phyloP scores from a whole-genome alignment of 2,797 vertebrate genomes.

The Microcaecilia unicolor region DNA sequence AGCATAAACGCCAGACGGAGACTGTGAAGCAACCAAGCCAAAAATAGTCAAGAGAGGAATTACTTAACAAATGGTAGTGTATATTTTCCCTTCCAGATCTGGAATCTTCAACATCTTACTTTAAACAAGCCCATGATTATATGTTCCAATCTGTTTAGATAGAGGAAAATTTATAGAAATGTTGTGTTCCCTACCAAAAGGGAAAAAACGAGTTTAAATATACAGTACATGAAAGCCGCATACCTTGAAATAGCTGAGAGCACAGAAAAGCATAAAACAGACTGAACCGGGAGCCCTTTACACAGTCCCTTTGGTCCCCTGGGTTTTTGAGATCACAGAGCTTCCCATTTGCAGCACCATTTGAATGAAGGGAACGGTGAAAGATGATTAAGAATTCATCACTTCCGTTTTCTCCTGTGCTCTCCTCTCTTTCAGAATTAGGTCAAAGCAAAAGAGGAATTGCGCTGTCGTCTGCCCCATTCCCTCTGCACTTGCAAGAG shows the following conservation, averaged over 20 bases:
- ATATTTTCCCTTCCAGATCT: constrained; percentile 16
- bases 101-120: constrained; percentile 27
- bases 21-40: constrained; percentile 31
- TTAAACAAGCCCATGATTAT: constrained; percentile 28
- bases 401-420: constrained; percentile 1
- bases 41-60: constrained; percentile 33
- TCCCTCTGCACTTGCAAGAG: constrained; percentile 32
- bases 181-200: constrained; percentile 32
- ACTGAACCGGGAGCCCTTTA: too few relatives aligned
- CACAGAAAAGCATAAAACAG: constrained; percentile 2
- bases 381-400: constrained; percentile 33
- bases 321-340: constrained; percentile 6
- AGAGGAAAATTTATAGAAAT: constrained; percentile 31
- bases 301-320: too few relatives aligned
- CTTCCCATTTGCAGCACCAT: constrained; percentile 14
- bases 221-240: constrained; percentile 32
- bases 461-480: constrained; percentile 35
- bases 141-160: constrained; percentile 28
- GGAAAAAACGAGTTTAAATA: constrained; percentile 30
- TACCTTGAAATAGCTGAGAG: constrained; percentile 18
- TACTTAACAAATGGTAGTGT: constrained; percentile 21
- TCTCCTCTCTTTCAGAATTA: constrained; percentile 20
- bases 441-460: constrained; percentile 43
- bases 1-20: constrained; percentile 28
- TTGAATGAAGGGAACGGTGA: constrained; percentile 25